These are phyloP conservation scores for Pelusios castaneus DNA, from an alignment of 2,113 vertebrate genomes.

Conservation along the genomic window DNA sequence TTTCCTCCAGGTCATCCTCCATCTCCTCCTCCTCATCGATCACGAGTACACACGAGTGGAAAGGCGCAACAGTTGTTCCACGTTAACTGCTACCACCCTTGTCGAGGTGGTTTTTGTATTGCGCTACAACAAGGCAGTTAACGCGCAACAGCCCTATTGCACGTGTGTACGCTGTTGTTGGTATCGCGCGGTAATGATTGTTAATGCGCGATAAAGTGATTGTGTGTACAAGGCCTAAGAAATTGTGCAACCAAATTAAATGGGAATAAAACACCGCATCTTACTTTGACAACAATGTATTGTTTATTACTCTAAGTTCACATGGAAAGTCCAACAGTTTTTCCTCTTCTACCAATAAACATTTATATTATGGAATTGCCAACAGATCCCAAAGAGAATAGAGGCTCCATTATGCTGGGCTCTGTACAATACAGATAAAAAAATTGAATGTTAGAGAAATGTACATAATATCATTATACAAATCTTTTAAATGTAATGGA, in stretches of 20 bases:
- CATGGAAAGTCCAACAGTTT: neutral
- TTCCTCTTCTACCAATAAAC: neutral
- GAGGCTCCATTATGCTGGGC: neutral
- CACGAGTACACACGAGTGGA: too few relatives aligned
- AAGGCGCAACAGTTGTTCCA: too few relatives aligned
- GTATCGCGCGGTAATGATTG: too few relatives aligned
- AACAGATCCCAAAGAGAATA: neutral
- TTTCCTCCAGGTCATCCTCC: too few relatives aligned
- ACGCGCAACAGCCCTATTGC: too few relatives aligned
- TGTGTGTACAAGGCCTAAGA: too few relatives aligned
- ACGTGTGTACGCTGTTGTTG: too few relatives aligned
- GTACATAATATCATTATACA: neutral
- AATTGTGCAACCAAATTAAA: neutral
- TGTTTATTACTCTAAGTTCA: neutral
- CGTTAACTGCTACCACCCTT: too few relatives aligned
- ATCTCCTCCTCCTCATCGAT: too few relatives aligned
- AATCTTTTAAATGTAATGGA: neutral
- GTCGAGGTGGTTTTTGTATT: too few relatives aligned
- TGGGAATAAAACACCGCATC: neutral
- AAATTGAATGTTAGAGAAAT: neutral
- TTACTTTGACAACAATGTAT: neutral
- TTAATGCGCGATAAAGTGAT: too few relatives aligned
- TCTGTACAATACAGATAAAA: neutral
- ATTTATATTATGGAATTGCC: neutral
- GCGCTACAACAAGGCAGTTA: too few relatives aligned